Conservation (phyloP, 2,113 vertebrate genomes). For the Periophthalmodon schlosseri region DNA sequence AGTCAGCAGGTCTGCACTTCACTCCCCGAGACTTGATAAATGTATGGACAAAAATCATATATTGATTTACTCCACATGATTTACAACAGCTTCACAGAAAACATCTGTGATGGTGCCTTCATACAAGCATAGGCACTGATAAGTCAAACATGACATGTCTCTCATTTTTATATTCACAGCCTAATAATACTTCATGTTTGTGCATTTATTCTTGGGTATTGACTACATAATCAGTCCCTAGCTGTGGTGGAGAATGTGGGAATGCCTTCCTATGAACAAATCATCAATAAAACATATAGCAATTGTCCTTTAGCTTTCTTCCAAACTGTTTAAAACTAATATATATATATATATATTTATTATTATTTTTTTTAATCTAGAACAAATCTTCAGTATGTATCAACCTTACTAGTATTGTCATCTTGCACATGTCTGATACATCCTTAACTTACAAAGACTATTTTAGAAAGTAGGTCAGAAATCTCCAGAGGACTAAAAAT, state of each 20-base stretch:
- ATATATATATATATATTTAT: too few species aligned
- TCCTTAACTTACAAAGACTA: conserved; percentile 18
- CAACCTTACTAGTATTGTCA: background rate
- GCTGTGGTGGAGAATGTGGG: background rate
- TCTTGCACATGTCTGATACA: conserved; percentile 7
- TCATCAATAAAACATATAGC: conserved; percentile 1
- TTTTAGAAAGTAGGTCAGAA: conserved; percentile 42
- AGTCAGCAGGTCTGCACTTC: background rate
- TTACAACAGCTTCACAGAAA: conserved; percentile 18
- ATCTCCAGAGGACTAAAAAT: conserved; percentile 33
- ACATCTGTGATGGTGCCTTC: conserved; percentile 5
- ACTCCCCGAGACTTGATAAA: conserved; percentile 17
- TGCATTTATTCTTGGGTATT: background rate
- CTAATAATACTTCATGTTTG: conserved; percentile 3
- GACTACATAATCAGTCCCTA: background rate
- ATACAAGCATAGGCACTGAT: background rate
- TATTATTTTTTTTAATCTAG: too few species aligned
- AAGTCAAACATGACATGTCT: conserved; percentile 10
- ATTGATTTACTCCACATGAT: conserved; percentile 26
- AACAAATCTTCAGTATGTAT: background rate
- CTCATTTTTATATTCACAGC: conserved; percentile 1
- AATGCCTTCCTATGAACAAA: background rate
- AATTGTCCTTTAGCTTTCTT: background rate
- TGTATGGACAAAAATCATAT: conserved; percentile 12
- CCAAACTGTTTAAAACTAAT: too few species aligned